Evolutionary conservation across 2,888 invertebrate genomes (phyloP).

Genomic region (Acrobasis repandana): DNA sequence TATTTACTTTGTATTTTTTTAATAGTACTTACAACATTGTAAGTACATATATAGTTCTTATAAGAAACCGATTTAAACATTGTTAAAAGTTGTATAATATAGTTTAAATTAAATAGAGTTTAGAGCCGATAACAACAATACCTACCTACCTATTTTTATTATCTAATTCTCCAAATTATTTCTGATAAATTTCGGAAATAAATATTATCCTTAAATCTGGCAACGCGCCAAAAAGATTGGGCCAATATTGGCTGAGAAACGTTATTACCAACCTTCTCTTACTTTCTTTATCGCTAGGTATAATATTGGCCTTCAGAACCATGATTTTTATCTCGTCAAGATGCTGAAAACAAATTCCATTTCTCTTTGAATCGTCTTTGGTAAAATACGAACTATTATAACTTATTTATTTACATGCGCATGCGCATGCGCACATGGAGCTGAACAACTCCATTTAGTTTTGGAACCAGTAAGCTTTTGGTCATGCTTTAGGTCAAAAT

Average conservation of each 20-base stretch:
- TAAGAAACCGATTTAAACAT: too few relatives aligned
- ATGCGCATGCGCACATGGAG: too few relatives aligned
- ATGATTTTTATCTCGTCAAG: neutral
- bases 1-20: too few relatives aligned
- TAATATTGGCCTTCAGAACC: neutral
- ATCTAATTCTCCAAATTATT: constrained; percentile 3
- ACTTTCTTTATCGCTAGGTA: neutral
- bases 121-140: neutral
- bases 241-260: constrained; percentile 41
- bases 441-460: too few relatives aligned
- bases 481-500: too few relatives aligned
- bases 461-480: too few relatives aligned
- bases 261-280: constrained; percentile 36
- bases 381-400: too few relatives aligned
- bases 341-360: neutral
- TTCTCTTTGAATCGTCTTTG: too few relatives aligned
- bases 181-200: constrained; percentile 11
- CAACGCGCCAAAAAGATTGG: constrained; percentile 36
- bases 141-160: neutral
- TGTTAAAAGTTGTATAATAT: too few relatives aligned
- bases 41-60: too few relatives aligned
- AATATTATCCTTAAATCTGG: constrained; percentile 33
- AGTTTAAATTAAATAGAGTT: neutral
- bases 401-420: too few relatives aligned
- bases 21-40: too few relatives aligned